Evolutionary conservation across 1,140 invertebrate species (phyloP).

Genomic region (Rhynchophorus ferrugineus): DNA sequence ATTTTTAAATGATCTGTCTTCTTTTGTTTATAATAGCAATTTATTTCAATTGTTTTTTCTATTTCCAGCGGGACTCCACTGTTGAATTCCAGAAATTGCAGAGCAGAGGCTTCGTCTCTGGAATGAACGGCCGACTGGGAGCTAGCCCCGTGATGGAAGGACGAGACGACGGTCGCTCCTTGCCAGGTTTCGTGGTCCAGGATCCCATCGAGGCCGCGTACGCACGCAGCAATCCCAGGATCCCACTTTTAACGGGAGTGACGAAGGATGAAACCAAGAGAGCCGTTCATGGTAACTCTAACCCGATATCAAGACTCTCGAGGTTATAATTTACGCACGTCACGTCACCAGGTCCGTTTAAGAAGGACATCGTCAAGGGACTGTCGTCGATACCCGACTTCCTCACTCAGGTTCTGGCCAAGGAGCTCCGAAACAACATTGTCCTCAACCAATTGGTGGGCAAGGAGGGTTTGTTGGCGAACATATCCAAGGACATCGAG

Average conservation of each 20-base stretch:
- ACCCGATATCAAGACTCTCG: too few relatives aligned
- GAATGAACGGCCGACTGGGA: slow-evolving; percentile 39
- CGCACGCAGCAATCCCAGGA: slow-evolving; percentile 44
- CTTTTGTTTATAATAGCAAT: too few relatives aligned
- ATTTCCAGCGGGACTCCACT: slow-evolving; percentile 45
- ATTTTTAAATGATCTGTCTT: too few relatives aligned
- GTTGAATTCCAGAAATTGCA: slow-evolving; percentile 42
- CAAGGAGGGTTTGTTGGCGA: not conserved
- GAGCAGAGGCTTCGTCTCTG: slow-evolving; percentile 44
- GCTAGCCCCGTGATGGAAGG: slow-evolving; percentile 57
- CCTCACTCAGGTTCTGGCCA: slow-evolving; percentile 47
- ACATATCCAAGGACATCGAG: slow-evolving; percentile 1
- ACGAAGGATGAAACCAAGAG: slow-evolving; percentile 60
- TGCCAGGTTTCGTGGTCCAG: slow-evolving; percentile 51
- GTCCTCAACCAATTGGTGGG: slow-evolving; percentile 13
- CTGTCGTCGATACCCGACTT: slow-evolving; percentile 47
- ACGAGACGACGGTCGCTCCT: slow-evolving; percentile 49
- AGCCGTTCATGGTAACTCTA: slow-evolving; percentile 49
- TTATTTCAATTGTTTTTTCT: too few relatives aligned
- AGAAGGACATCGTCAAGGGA: slow-evolving; percentile 43
- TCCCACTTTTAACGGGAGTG: slow-evolving; percentile 63
- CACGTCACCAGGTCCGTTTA: slow-evolving; percentile 48
- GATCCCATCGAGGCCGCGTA: slow-evolving; percentile 52
- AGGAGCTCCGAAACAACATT: slow-evolving; percentile 35
- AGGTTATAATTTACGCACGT: too few relatives aligned